Base-by-base conservation (phyloP, 2,113 vertebrate genomes). In the Haemorhous mexicanus region DNA sequence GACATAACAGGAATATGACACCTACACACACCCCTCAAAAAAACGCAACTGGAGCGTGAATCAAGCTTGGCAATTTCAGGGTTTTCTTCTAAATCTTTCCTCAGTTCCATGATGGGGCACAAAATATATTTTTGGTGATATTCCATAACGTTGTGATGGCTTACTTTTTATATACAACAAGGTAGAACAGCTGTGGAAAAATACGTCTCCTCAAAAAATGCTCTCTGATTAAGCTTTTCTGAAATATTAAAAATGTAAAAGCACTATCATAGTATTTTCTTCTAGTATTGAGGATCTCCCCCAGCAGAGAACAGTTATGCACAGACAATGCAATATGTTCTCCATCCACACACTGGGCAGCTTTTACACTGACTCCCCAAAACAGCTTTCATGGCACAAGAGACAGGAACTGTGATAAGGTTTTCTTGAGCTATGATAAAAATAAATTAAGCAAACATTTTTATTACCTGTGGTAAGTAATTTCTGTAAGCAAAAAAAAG, bases 301-400 rank as follows among this genome's bases (percentile, higher is more conserved):
- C 8, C 7, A 7, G 16, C 46, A 52, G 76, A 81, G 27, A 14
- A 18, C 5, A 97, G 92, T 87, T 74, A 68, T 95, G 10, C 58
- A 47, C 28, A 58, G 92, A 97, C 77, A 94, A 96, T 1, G 93
- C 95, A 32, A 50, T 75, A 10, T 97, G 96, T 97, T 96, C 94
- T 44, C 75, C 35, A 47, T 73, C 16, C 61, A 93, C 19, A 16
- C 56, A 4, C 24, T 95, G 28, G 69, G 97, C 84, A 26, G 53
- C 86, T 94, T 96, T 86, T 96, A 94, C 26, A 46, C 41, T 32
- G 70, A 18, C 91, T 97, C 62, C 97, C 95, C 2, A 41, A 92
- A 56, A 96, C 95, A 56, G 30, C 87, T 68, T 97, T 97, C 37
- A 20, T 91, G 28, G 94, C 95, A 33, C 73, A 67, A 27, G 59